Conservation (phyloP, 35 echinoderm and acorn worm genomes). For the Heliocidaris tuberculata region DNA sequence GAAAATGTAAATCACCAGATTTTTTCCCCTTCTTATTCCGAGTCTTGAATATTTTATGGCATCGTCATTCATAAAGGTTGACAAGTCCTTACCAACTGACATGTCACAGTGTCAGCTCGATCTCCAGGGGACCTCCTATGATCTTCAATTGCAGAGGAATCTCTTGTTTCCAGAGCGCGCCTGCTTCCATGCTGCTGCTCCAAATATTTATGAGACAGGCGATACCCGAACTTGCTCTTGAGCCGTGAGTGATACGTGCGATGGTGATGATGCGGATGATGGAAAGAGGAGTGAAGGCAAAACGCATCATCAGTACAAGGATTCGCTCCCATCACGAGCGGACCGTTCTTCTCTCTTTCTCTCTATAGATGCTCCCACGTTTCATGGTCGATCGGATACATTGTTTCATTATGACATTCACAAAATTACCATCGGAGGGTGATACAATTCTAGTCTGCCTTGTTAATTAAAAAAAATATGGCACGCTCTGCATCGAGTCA, state of each 20-base stretch:
- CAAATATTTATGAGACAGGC: conserved; percentile 3
- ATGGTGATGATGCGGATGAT: background rate
- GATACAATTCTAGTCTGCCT: background rate
- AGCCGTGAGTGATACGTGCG: background rate
- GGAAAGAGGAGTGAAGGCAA: background rate
- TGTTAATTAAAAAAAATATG: background rate
- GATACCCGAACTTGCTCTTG: background rate
- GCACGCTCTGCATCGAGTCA: background rate
- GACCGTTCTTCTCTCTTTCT: background rate
- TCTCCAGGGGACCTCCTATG: background rate
- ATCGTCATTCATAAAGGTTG: background rate
- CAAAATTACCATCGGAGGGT: background rate
- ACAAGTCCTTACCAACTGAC: background rate
- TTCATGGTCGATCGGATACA: background rate
- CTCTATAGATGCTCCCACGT: background rate
- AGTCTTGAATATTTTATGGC: background rate
- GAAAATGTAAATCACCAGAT: background rate
- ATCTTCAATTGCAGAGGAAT: background rate
- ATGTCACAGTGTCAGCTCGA: background rate
- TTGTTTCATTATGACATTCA: background rate
- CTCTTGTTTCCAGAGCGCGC: background rate
- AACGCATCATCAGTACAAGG: background rate
- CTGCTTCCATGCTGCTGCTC: background rate
- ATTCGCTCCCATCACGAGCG: background rate
- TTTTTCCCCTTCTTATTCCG: background rate